Conservation (phyloP, 2,113 vertebrate genomes). For the Megalops atlanticus region DNA sequence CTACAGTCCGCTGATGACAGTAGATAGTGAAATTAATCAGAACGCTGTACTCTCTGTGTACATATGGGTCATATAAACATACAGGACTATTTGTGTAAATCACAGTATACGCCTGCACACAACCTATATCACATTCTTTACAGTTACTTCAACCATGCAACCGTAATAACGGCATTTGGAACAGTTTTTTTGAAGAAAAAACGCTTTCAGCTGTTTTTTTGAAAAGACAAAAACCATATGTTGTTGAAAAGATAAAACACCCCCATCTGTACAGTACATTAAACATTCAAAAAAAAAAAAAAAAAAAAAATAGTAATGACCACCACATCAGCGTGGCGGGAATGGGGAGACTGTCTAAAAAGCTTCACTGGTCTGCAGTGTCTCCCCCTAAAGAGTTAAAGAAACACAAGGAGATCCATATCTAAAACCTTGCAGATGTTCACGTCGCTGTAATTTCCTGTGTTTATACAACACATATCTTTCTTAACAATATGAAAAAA, state of each 20-base stretch:
- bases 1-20: no score
- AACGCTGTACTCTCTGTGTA: not conserved
- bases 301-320: not conserved
- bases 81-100: not conserved
- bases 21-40: no score
- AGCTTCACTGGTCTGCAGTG: not conserved
- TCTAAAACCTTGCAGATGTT: conserved; percentile 47
- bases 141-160: not conserved
- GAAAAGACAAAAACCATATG: no score
- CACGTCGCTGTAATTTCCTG: conserved; percentile 40
- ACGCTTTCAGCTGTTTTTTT: not conserved
- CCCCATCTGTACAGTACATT: no score
- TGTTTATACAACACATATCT: conserved; percentile 44
- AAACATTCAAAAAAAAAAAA: not conserved
- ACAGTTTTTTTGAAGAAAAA: not conserved
- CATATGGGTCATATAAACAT: not conserved
- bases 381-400: conserved; percentile 25
- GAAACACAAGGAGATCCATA: conserved; percentile 3
- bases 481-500: not conserved
- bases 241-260: no score
- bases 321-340: not conserved
- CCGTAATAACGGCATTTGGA: not conserved
- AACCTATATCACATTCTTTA: not conserved
- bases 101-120: not conserved
- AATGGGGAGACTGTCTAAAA: not conserved